Base-by-base conservation (phyloP, 2,113 vertebrate species). In the Gasterosteus nipponicus region DNA sequence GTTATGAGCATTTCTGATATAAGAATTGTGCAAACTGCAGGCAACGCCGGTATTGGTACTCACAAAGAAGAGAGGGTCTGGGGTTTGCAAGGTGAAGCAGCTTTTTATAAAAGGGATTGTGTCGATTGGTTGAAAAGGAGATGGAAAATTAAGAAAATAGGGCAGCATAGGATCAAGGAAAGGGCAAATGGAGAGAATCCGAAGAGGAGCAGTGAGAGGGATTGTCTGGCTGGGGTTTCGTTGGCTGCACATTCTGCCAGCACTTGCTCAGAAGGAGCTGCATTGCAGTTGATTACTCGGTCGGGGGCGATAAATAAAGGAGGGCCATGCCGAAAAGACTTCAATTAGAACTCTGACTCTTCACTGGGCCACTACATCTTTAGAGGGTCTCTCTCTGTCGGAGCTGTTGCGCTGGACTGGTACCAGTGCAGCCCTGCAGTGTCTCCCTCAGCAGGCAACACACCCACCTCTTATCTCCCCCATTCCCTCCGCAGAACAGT, bases 191-290 rank as follows among this genome's bases (percentile, higher is more conserved):
- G 79, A 61, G 72, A 84, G 76, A 83, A 73, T 41, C 59, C 44
- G 54, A 66, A 84, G 69, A 73, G 41, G 71, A 60, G 59, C 59
- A 75, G 76, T 22, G 12, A 73, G 69, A 83, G 73, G 59, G 75
- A 82, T 65, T 10, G 35, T 54, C 35, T 81, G 54, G 73, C 62
- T 77, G 69, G 73, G 72, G 54, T 61, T 75, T 53, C 59, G 68
- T 31, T 63, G 81, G 57, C 72, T 73, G 83, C 57, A 60, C 59
- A 49, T 76, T 57, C 74, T 41, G 46, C 51, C 22, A 26, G 87
- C 76, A 91, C 87, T 89, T 88, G 84, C 84, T 90, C 89, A 86
- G 85, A 78, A 65, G 71, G 74, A 9, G 16, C 78, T 71, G 86
- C 87, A 78, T 80, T 89, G 88, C 81, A 86, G 87, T 84, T 88